Evolutionary conservation across 2,797 vertebrate genomes (phyloP).

Genomic region (Diceros bicornis): DNA sequence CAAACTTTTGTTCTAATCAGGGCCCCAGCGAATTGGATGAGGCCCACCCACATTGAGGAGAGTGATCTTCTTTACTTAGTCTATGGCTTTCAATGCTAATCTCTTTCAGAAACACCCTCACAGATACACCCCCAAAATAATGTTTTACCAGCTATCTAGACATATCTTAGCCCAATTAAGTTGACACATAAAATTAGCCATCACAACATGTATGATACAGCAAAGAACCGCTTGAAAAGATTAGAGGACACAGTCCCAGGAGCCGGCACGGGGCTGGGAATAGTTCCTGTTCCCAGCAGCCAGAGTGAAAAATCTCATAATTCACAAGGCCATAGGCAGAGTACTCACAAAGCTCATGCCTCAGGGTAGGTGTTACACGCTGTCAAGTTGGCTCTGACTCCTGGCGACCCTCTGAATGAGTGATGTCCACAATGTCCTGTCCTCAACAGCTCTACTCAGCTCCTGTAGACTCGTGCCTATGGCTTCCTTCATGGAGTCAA

Average conservation of each 20-base stretch:
- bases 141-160: not conserved
- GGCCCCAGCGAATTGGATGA: too few species aligned
- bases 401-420: too few species aligned
- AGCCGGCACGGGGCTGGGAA: not conserved
- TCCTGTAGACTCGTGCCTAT: too few species aligned
- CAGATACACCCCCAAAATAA: not conserved
- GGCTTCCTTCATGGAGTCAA: too few species aligned
- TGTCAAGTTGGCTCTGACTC: too few species aligned
- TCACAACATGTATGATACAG: not conserved
- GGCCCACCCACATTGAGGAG: not conserved
- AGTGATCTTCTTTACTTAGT: not conserved
- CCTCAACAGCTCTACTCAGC: too few species aligned
- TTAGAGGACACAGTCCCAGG: not conserved
- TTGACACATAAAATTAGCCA: not conserved
- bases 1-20: not conserved
- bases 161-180: not conserved
- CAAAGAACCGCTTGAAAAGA: not conserved
- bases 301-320: not conserved
- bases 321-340: not conserved
- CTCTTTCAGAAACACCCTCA: not conserved
- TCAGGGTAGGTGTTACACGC: not conserved
- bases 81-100: not conserved
- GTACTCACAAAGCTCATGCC: not conserved
- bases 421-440: too few species aligned
- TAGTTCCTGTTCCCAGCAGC: not conserved